A percentile compares a stretch with the other conserved stretches of the same genome.
phyloP scores from a whole-genome alignment of 2,113 vertebrate species.

The Piaya cayana region DNA sequence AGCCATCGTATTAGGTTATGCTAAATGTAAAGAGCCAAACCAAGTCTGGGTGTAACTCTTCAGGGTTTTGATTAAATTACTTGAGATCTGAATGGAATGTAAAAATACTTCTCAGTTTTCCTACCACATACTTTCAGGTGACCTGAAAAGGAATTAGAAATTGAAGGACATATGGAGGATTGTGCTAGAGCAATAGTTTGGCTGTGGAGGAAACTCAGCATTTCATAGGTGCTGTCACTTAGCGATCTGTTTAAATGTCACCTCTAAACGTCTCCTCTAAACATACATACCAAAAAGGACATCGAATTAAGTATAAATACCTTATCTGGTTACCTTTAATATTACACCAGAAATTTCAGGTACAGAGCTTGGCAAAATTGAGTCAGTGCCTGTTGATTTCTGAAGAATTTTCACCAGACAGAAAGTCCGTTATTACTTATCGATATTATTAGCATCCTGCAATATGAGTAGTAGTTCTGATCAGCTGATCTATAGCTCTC shows the following conservation, averaged over 20 bases:
- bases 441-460: not conserved
- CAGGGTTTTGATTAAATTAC: constrained; percentile 13
- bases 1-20: constrained; percentile 54
- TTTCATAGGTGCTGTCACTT: not conserved
- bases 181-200: not conserved
- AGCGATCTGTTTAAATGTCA: not conserved
- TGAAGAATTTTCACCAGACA: not conserved
- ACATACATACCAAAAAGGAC: not conserved
- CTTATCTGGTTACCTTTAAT: not conserved
- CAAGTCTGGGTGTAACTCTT: constrained; percentile 9
- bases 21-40: constrained; percentile 61
- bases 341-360: not conserved
- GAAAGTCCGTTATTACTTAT: not conserved
- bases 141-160: not conserved
- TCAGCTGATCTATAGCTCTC: not conserved
- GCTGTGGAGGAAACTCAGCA: not conserved
- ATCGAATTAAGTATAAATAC: not conserved
- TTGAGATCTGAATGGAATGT: constrained; percentile 7
- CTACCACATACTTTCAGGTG: not conserved
- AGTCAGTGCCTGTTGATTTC: not conserved
- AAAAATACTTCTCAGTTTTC: not conserved
- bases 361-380: not conserved
- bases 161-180: not conserved
- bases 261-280: not conserved
- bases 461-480: not conserved